These are phyloP conservation scores for Psittacula echo DNA, from an alignment of 2,797 vertebrate species.

Conservation along the genomic window DNA sequence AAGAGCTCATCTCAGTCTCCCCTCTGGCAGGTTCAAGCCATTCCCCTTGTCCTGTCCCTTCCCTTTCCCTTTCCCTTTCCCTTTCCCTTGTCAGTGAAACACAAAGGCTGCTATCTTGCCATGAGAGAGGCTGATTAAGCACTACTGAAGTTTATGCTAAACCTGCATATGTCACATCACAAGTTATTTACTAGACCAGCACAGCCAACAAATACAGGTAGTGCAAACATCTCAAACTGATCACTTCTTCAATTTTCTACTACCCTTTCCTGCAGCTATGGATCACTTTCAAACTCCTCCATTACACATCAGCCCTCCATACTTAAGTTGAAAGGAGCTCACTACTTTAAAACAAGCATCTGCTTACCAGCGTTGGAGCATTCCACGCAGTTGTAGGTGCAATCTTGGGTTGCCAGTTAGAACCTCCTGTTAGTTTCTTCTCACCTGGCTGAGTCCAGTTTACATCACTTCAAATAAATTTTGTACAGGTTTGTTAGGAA, in stretches of 20 bases:
- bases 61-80: no score
- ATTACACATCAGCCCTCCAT: background rate
- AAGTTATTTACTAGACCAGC: background rate
- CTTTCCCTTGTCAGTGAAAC: background rate
- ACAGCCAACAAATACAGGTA: background rate
- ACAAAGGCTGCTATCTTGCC: background rate
- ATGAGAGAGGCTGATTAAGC: background rate
- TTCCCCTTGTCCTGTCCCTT: no score
- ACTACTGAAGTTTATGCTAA: background rate
- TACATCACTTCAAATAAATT: conserved; percentile 86
- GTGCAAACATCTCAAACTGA: background rate
- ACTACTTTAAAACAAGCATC: background rate
- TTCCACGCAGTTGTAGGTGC: conserved; percentile 95
- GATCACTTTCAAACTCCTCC: background rate
- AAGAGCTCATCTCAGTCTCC: no score
- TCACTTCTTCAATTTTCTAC: background rate
- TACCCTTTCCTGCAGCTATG: background rate
- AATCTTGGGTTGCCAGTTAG: conserved; percentile 94
- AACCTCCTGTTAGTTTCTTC: conserved; percentile 94
- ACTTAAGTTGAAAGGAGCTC: background rate
- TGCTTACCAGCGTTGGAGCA: conserved; percentile 91
- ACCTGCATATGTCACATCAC: rapidly evolving
- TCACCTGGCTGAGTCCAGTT: conserved; percentile 97
- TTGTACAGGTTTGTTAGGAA: conserved; percentile 29
- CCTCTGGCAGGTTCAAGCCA: no score